A percentile compares a stretch with the other conserved stretches of the same genome.
Conservation (phyloP, 2,113 vertebrate genomes). For the Spheniscus mendiculus region DNA sequence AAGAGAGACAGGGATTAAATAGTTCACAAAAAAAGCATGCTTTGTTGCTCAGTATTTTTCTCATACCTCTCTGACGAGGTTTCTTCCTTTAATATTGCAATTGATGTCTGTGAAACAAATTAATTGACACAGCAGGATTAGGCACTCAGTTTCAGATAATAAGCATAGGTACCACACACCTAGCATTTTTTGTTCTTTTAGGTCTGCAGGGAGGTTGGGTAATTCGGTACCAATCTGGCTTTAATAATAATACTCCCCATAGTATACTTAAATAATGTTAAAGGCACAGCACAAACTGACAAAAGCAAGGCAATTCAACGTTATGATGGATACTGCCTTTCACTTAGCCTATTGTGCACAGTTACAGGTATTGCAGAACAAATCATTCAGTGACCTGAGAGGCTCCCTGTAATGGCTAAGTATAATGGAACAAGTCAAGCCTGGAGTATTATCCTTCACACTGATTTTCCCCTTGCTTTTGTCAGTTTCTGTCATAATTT, state of each 20-base stretch:
- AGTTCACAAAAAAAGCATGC: background rate
- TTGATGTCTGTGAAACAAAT: background rate
- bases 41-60: background rate
- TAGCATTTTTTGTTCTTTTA: background rate
- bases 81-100: background rate
- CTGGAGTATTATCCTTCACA: conserved; percentile 39
- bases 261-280: conserved; percentile 26
- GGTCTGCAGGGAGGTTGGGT: background rate
- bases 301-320: conserved; percentile 42
- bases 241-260: conserved; percentile 12
- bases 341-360: conserved; percentile 4
- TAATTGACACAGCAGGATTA: background rate
- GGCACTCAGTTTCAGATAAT: background rate
- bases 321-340: conserved; percentile 34
- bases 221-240: conserved; percentile 17
- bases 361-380: conserved; percentile 43
- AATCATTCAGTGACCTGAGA: conserved; percentile 17
- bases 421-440: conserved; percentile 51
- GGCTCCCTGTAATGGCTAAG: conserved; percentile 20
- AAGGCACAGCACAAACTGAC: background rate
- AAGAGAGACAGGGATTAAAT: background rate
- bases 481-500: conserved; percentile 41
- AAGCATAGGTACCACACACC: background rate
- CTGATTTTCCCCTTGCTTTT: conserved; percentile 24
- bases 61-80: background rate